Percentiles rank a stretch among this genome's conserved stretches.
Conservation (phyloP, 2,888 invertebrate genomes). For the Volucella bombylans region DNA sequence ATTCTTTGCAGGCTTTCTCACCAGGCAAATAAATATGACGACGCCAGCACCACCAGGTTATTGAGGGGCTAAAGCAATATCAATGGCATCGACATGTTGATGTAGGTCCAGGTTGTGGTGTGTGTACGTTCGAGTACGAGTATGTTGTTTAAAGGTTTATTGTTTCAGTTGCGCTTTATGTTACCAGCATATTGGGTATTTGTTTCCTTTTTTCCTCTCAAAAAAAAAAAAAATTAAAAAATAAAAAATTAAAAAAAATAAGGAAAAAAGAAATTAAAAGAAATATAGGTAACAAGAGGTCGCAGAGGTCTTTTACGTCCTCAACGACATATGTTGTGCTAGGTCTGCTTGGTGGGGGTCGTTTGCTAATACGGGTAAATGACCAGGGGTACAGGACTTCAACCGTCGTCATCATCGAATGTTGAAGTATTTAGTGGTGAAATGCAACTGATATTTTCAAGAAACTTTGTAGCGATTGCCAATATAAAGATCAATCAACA, state of each 20-base stretch:
- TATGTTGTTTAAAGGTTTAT: constrained; percentile 52
- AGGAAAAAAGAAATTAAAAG: constrained; percentile 4
- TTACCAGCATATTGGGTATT: constrained; percentile 47
- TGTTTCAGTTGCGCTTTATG: constrained; percentile 58
- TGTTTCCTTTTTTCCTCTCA: constrained; percentile 21
- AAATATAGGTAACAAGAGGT: constrained; percentile 66
- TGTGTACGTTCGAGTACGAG: not conserved
- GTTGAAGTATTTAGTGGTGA: not conserved
- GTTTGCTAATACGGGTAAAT: not conserved
- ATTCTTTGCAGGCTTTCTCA: constrained; percentile 29
- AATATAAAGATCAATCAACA: constrained; percentile 3
- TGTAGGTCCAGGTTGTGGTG: constrained; percentile 76
- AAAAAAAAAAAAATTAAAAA: no score
- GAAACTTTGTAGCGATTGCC: not conserved
- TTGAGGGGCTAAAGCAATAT: constrained; percentile 30
- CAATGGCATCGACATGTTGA: constrained; percentile 72
- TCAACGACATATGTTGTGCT: constrained; percentile 60
- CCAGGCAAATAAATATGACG: constrained; percentile 21
- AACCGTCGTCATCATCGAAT: not conserved
- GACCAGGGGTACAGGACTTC: not conserved
- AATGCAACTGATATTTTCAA: not conserved
- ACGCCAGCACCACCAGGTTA: constrained; percentile 28
- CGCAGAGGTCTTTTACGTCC: constrained; percentile 29
- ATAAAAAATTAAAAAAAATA: no score
- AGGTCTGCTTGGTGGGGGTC: constrained; percentile 42